phyloP scores from a whole-genome alignment of 2,888 invertebrate genomes.

The Lasioglossum villosulum region DNA sequence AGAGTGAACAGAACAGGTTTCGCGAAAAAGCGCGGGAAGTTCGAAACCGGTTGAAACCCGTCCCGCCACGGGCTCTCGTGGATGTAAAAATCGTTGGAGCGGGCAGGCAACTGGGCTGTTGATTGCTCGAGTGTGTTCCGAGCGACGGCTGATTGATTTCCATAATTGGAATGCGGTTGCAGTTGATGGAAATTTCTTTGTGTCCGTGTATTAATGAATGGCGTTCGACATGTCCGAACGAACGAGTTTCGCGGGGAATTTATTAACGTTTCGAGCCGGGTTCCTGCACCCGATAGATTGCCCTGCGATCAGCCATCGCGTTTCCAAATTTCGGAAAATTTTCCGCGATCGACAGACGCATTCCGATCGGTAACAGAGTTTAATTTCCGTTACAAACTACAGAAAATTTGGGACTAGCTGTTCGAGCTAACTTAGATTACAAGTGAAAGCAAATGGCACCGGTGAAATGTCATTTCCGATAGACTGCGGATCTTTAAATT shows the following conservation, averaged over 20 bases:
- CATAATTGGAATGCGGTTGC: not conserved
- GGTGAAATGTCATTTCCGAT: no score
- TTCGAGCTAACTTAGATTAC: no score
- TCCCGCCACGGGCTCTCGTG: not conserved
- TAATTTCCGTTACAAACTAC: no score
- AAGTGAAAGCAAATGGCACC: no score
- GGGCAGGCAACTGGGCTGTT: not conserved
- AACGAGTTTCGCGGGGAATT: not conserved
- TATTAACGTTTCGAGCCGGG: not conserved
- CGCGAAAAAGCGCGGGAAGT: not conserved
- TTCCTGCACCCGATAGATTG: not conserved
- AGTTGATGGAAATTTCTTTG: constrained; percentile 4
- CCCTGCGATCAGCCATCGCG: not conserved
- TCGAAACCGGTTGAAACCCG: not conserved
- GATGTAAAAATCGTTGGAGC: not conserved
- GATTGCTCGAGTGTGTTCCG: constrained; percentile 13
- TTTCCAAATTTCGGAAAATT: not conserved
- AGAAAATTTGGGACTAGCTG: no score
- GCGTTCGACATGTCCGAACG: not conserved
- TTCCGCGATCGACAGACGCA: not conserved
- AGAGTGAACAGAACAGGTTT: not conserved
- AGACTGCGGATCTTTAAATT: no score
- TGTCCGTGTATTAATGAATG: not conserved
- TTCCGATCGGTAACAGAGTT: no score
- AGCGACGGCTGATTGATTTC: constrained; percentile 17